Base-by-base conservation (phyloP, 1,140 invertebrate genomes). In the Magallana gigas region DNA sequence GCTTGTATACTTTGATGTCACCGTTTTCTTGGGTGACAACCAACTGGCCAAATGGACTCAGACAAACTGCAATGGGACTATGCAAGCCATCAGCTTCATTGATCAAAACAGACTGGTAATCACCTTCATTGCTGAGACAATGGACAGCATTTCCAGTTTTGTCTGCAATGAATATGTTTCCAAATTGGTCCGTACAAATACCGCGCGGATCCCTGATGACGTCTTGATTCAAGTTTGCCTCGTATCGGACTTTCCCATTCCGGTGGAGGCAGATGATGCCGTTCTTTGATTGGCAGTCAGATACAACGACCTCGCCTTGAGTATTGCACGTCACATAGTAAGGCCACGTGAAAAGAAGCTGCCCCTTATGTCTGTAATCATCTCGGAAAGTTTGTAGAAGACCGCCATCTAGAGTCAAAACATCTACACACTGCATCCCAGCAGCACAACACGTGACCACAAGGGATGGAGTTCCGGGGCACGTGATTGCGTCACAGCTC, bases 391-490 rank as follows among this genome's bases (percentile, higher is more conserved):
- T 89, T 57, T 89, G 86, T 29, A 91, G 29, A 76, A 91, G 85
- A 71, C 87, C 90, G 9, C 91, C 91, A 68, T 91, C 91, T 8
- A 91, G 85, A 16, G 89, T 90, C 56, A 91, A 29, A 57, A 91
- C 88, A 81, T 91, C 91, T 16, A 91, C 89, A 14, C 89, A 91
- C 64, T 91, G 91, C 59, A 88, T 89, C 57, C 89, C 90, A 11
- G 91, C 88, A 2, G 91, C 90, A 87, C 91, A 91, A 56, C 91
- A 90, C 11, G 91, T 90, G 8, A 91, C 91, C 58, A 91, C 89
- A 18, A 91, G 86, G 8, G 83, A 80, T 11, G 91, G 88, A 86
- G 90, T 89, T 29, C 85, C 76, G 18, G 88, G 86, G 36, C 60
- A 80, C 7, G 87, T 88, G 12, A 87, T 80, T 18, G 88, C 87